Evolutionary conservation across 2,113 vertebrate genomes (phyloP), one percentile per base, ranked within the genome.

Genomic region (Corvus moneduloides): DNA sequence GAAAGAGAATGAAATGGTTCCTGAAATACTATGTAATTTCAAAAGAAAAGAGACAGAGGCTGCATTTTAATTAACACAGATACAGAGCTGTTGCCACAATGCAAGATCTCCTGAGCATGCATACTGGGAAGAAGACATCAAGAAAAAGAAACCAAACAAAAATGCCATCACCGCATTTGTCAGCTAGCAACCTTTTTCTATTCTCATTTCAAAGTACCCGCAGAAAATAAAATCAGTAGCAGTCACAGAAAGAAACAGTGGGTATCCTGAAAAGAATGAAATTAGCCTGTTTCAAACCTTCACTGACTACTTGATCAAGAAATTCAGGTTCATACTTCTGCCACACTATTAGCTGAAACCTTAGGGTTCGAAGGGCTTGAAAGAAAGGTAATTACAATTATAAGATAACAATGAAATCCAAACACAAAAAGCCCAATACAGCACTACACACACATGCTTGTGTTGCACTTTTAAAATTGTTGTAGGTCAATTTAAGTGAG

Each of bases 101-200:
- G 49, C 6, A 44, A 26, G 26, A 67, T 28, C 22, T 66, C 20
- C 41, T 33, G 18, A 89, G 41, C 0, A 0, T 9, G 13, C n/a
- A 49, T 16, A 61, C 6, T 19, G 32, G 37, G 27, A 80, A 67
- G 46, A 66, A 22, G 6, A 64, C 35, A 54, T 19, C 32, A 85
- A 82, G n/a, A 72, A 67, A 91, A 69, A 24, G 10, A 48, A 91
- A 77, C 7, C 8, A 55, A 78, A 66, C 16, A 39, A 67, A 92
- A 76, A 75, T 23, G 48, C n/a, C 22, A 51, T 33, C 67, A n/a
- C 2, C 35, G 93, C 37, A 46, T 59, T 72, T 61, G 86, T 74
- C 56, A 81, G 32, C 26, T 68, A 67, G 6, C 23, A 84, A 59
- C 1, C 1, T 67, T 26, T 54, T 78, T 79, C 49, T 64, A 20